Evolutionary conservation across 2,888 invertebrate species (phyloP), one percentile per base, ranked within the genome.

Genomic region (Pimpla rufipes): DNA sequence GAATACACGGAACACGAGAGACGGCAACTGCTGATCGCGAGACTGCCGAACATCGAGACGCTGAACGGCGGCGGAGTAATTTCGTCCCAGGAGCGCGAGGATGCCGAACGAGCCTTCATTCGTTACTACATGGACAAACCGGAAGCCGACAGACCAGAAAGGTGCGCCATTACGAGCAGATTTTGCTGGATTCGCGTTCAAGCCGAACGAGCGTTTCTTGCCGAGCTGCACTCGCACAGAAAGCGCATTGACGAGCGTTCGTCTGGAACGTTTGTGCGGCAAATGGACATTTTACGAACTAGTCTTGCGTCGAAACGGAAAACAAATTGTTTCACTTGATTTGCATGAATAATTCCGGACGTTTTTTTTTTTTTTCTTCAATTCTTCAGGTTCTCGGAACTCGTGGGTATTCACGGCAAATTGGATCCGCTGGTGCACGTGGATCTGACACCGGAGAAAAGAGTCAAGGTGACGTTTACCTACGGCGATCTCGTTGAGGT

Each of bases 51-150:
- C 92, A 96, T 98, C 62, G 95, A 96, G 86, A 97, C 97, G 73
- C 94, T 99, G 55, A 99, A 99, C 94, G 98, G 98, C 0, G 98
- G 98, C 78, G 97, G 97, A 18, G 95, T 95, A 13, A 97, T 99
- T 87, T 96, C 96, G 45, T 95, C 95, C 0, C 97, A 97, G 88
- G 99, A 99, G 92, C 95, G 98, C 79, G 98, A 98, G 93, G 97
- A 98, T 90, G 97, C 98, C 13, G 99, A 99, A 93, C 94, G 98
- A 82, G 97, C 98, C 85, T 99, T 98, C 93, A 97, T 99, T 88
- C 95, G 99, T 81, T 96, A 97, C 92, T 98, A 97, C 93, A 97
- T 98, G 97, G 97, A 98, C 91, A 96, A 97, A 89, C 96, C 97
- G 0, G 97, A 97, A 93, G 96, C 96, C 78, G 97, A 97, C 89